phyloP scores from a whole-genome alignment of 2,797 vertebrate genomes.

The Meriones psammophilus region DNA sequence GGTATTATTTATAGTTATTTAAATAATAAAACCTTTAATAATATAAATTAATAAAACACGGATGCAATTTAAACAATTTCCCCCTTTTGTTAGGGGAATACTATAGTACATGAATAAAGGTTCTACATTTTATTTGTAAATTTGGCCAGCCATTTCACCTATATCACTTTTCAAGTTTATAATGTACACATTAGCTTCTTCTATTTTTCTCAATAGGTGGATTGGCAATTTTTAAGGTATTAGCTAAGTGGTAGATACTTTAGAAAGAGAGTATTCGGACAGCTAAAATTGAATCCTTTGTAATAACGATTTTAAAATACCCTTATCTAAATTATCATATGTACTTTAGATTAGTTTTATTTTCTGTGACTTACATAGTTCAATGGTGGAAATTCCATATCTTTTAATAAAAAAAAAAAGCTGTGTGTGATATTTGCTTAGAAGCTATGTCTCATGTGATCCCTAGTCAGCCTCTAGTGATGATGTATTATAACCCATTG shows the following conservation, averaged over 20 bases:
- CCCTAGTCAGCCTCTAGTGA: background rate
- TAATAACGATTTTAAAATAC: background rate
- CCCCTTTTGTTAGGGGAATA: background rate
- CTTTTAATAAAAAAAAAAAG: background rate
- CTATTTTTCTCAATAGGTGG: background rate
- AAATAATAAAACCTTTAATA: slow-evolving; percentile 16
- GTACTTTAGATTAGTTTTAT: slow-evolving; percentile 35
- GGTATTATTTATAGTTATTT: background rate
- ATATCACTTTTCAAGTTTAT: background rate
- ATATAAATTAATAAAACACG: background rate
- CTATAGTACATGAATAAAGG: background rate
- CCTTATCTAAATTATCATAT: background rate
- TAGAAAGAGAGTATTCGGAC: background rate
- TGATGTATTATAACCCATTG: background rate
- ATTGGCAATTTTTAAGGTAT: slow-evolving; percentile 19
- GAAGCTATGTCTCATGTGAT: background rate
- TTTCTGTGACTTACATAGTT: background rate
- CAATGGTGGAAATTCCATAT: background rate
- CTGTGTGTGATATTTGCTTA: background rate
- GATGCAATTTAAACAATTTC: background rate
- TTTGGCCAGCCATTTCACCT: background rate
- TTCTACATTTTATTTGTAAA: background rate
- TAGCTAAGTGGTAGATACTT: background rate
- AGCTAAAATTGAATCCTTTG: background rate
- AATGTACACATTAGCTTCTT: background rate